phyloP scores from a whole-genome alignment of 92 coral and sea anemone species.

The Phenganax stokvisi region DNA sequence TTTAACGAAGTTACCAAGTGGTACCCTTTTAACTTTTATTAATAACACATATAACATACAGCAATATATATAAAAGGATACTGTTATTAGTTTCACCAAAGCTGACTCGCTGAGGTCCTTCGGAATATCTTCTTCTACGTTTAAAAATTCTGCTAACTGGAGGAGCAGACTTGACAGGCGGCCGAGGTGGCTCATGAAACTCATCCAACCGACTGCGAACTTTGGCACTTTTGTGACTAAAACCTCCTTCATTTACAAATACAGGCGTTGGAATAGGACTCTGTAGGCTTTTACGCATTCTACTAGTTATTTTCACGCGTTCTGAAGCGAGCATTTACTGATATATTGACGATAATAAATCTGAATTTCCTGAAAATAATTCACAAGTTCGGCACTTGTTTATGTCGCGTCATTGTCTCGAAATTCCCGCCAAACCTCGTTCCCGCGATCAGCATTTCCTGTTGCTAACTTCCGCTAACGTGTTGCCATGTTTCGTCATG shows the following conservation, averaged over 20 bases:
- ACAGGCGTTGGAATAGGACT: conserved; percentile 94
- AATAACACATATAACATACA: neutral
- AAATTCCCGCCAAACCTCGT: conserved; percentile 94
- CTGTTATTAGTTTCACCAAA: conserved; percentile 68
- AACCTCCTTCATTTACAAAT: conserved; percentile 71
- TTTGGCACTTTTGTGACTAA: conserved; percentile 87
- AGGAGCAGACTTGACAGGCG: conserved; percentile 97
- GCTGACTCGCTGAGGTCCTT: conserved; percentile 86
- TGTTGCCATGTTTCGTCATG: no score
- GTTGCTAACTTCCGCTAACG: neutral
- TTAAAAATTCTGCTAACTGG: conserved; percentile 96
- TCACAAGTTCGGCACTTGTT: conserved; percentile 15
- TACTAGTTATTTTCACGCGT: conserved; percentile 15
- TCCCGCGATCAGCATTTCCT: conserved; percentile 9
- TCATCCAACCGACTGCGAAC: conserved; percentile 47
- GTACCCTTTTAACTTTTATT: no score
- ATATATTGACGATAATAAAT: conserved; percentile 29
- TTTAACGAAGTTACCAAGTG: no score
- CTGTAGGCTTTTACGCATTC: conserved; percentile 69
- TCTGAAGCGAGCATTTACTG: conserved; percentile 10
- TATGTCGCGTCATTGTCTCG: conserved; percentile 46
- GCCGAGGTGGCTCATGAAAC: conserved; percentile 89
- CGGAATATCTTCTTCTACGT: conserved; percentile 64
- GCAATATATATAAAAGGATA: conserved; percentile 65
- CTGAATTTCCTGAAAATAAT: neutral